Base-by-base conservation (phyloP, 2,113 vertebrate species). In the Hippocampus barbouri region DNA sequence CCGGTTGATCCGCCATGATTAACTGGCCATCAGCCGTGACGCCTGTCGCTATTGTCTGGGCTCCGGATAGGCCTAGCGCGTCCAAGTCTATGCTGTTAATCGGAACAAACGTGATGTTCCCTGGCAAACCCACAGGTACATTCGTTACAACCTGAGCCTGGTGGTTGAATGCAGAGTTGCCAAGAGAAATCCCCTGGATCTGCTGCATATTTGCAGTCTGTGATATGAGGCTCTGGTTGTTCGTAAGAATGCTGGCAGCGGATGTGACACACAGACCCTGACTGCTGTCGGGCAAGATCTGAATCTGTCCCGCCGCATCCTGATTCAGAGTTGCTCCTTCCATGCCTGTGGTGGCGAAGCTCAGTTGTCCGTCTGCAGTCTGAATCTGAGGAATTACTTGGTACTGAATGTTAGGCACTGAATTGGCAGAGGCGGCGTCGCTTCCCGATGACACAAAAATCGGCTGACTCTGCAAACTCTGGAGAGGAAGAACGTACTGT, bases 371-470 rank as follows among this genome's bases (percentile, higher is more conserved):
- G 77, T 99, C 97, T 76, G 95, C 88, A 74, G 96, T 95, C 90
- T 98, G 97, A 90, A 99, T 94, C 90, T 98, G 97, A 92, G 97
- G 97, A 93, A 98, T 98, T 90, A 99, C 96, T 95, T 98, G 97
- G 93, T 99, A 99, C 71, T 99, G 97, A 91, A 99, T 96, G 82
- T 93, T 98, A 93, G 97, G 96, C 94, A 98, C 95, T 89, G 95
- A 92, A 89, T 95, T 95, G 93, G 95, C 94, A 85, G 96, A 95
- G 74, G 94, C 94, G 74, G 93, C 87, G 81, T 98, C 96, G 65
- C 93, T 94, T 93, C 95, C 96, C 79, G 95, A 94, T 57, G 96
- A 94, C 90, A 98, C 95, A 92, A 97, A 97, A 85, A 99, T 96
- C 85, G 96, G 94, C 82, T 98, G 97, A 93, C 94, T 97, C 88